These are phyloP conservation scores for Paradoxurus hermaphroditus DNA, from an alignment of 2,113 vertebrate genomes.

Conservation along the genomic window DNA sequence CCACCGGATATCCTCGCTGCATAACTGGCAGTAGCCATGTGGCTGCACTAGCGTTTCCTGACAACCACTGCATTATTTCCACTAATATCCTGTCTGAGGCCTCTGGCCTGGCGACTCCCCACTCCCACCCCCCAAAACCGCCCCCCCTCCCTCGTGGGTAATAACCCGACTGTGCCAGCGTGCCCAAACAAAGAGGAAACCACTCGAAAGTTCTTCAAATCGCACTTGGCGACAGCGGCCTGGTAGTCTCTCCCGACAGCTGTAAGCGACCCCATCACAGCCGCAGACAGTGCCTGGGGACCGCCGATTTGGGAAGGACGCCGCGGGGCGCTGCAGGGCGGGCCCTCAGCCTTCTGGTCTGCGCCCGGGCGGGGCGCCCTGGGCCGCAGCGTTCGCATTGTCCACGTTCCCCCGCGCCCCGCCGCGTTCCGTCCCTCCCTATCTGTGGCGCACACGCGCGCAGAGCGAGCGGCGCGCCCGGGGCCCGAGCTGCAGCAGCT, in stretches of 20 bases:
- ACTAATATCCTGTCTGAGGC: conserved; percentile 28
- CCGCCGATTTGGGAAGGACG: background rate
- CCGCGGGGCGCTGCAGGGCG: background rate
- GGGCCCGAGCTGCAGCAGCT: background rate
- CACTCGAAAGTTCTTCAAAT: background rate
- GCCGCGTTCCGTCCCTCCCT: conserved; percentile 27
- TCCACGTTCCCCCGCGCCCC: conserved; percentile 29
- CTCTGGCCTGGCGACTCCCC: background rate
- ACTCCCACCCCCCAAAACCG: background rate
- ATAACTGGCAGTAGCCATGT: conserved; percentile 57
- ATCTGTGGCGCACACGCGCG: conserved; percentile 67
- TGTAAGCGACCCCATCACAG: background rate
- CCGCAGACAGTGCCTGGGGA: background rate
- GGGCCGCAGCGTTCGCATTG: conserved; percentile 43
- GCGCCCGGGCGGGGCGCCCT: background rate
- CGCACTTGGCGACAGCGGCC: background rate
- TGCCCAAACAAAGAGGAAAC: background rate
- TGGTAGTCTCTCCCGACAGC: background rate
- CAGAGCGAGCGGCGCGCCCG: background rate
- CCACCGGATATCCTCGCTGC: conserved; percentile 74
- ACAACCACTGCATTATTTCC: conserved; percentile 56
- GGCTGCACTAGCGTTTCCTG: conserved; percentile 67
- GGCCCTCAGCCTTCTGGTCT: background rate
- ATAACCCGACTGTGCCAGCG: background rate
- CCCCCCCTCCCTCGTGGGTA: background rate